Evolutionary conservation across 2,888 invertebrate species (phyloP).

Genomic region (Branchipolynoe longqiensis): DNA sequence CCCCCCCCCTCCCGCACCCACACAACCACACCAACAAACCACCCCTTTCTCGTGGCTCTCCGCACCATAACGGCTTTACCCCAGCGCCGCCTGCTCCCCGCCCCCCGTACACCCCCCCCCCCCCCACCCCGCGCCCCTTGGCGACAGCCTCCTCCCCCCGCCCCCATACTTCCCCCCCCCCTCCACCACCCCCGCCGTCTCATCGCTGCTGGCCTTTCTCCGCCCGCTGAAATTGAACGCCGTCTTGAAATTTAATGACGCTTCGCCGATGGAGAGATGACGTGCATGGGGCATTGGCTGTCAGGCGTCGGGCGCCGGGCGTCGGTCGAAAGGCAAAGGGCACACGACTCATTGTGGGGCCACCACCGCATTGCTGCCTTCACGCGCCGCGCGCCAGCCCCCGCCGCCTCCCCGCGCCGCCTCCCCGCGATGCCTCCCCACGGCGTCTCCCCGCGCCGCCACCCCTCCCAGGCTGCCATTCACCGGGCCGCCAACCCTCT

Average conservation of each 20-base stretch:
- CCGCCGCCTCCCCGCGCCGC: background rate
- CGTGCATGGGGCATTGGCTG: too few species aligned
- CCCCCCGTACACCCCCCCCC: conserved; percentile 8
- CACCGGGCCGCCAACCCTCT: too few species aligned
- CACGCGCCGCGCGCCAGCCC: background rate
- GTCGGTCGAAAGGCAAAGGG: conserved; percentile 42
- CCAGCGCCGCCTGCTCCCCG: background rate
- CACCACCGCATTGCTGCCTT: background rate
- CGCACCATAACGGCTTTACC: background rate
- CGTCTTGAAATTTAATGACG: conserved; percentile 56
- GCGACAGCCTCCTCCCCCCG: background rate
- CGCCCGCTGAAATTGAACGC: conserved; percentile 41
- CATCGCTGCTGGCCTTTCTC: conserved; percentile 7
- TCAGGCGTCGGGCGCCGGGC: background rate
- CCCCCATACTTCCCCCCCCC: background rate
- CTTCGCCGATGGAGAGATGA: conserved; percentile 43
- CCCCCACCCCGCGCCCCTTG: background rate
- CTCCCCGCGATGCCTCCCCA: background rate
- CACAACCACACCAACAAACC: background rate
- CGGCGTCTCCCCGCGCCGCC: background rate
- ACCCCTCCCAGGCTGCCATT: too few species aligned
- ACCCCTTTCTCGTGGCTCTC: background rate
- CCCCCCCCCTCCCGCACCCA: conserved; percentile 20
- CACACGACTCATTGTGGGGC: background rate
- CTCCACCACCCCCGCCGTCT: background rate